A percentile compares a stretch with the other conserved stretches of the same genome.
Conservation (phyloP, 2,888 invertebrate genomes). For the Athripsodes cinereus region DNA sequence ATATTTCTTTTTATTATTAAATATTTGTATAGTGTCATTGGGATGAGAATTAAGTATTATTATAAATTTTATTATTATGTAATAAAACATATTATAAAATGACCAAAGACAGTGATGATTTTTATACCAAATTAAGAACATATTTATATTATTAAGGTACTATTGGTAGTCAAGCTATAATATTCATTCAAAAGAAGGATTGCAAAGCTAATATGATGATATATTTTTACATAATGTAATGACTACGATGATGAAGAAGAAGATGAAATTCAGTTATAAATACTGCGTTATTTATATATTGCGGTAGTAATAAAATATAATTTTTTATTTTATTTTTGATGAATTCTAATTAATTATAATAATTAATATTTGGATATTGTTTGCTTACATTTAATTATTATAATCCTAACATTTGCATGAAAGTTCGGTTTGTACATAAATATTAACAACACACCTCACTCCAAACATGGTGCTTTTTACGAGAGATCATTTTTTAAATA, state of each 20-base stretch:
- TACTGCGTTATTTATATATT: no score
- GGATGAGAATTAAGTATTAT: not conserved
- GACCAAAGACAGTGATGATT: conserved; percentile 17
- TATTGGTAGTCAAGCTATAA: conserved; percentile 3
- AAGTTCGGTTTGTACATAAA: not conserved
- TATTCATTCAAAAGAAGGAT: not conserved
- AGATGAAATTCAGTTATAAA: no score
- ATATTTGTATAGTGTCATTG: not conserved
- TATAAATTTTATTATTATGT: not conserved
- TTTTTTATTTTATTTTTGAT: not conserved
- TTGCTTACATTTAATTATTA: no score
- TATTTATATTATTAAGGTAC: conserved; percentile 10
- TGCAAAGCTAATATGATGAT: not conserved
- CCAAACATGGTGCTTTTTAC: conserved; percentile 4
- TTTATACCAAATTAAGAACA: conserved; percentile 15
- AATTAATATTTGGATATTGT: no score
- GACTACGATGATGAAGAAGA: no score
- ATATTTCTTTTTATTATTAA: not conserved
- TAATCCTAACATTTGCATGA: conserved; percentile 1
- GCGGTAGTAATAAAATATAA: not conserved
- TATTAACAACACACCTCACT: not conserved
- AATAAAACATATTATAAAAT: conserved; percentile 5
- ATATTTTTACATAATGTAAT: not conserved
- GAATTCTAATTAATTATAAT: not conserved
- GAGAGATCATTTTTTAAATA: not conserved